Percentiles rank a stretch among this genome's conserved stretches.
These are phyloP conservation scores for Nothocercus julius DNA, from an alignment of 2,113 vertebrate genomes.

Conservation along the genomic window DNA sequence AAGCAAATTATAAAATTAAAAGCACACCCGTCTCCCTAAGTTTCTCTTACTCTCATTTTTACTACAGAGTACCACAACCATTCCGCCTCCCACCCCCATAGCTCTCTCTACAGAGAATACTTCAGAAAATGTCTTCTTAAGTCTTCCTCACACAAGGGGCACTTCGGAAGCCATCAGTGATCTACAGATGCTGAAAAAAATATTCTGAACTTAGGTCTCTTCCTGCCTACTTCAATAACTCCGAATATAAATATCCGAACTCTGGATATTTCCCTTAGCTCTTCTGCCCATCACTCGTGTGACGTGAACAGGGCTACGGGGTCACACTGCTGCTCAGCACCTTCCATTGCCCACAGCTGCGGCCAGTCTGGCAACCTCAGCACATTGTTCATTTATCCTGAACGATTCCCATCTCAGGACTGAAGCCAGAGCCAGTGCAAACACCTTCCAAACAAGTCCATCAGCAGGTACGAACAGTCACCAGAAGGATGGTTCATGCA, in stretches of 20 bases:
- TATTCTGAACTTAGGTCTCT: neutral
- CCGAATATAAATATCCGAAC: neutral
- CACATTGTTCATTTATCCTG: neutral
- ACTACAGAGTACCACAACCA: neutral
- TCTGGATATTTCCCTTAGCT: neutral
- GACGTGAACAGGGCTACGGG: neutral
- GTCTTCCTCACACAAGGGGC: neutral
- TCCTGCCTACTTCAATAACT: neutral
- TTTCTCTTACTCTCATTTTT: neutral
- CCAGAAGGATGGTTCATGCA: accelerated
- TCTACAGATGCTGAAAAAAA: neutral
- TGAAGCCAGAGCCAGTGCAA: neutral
- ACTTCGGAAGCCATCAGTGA: neutral
- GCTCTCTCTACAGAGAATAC: neutral
- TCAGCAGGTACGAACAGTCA: neutral
- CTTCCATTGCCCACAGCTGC: neutral
- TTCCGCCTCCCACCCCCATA: neutral
- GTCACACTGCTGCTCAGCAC: neutral
- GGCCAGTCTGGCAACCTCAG: neutral
- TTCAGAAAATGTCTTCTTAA: neutral
- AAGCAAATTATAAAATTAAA: neutral
- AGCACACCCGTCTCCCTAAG: neutral
- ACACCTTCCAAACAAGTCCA: neutral
- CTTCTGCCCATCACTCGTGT: neutral
- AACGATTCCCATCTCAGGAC: neutral